Evolutionary conservation across 2,113 vertebrate genomes (phyloP), one percentile per base, ranked within the genome.

Genomic region (Oplegnathus fasciatus): DNA sequence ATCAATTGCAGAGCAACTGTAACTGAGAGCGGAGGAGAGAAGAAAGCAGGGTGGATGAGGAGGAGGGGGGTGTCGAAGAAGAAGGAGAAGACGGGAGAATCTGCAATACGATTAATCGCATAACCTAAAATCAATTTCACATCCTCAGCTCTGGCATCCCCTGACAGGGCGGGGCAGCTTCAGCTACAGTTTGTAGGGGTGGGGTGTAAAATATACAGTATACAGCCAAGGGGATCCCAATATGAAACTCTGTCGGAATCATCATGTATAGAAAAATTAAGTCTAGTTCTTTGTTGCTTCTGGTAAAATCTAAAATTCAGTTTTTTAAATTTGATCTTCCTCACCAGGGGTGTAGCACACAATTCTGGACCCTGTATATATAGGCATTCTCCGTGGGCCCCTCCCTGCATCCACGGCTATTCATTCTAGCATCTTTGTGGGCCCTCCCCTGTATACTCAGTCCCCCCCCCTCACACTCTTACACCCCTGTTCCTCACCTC

Each of bases 51-150:
- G 55, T 5, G 82, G 37, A 42, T 10, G 46, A 71, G 64, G 66
- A 46, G n/a, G 42, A 34, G 20, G 32, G 46, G 28, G 37, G 14
- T 60, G 74, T 62, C 4, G 55, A 72, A 66, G 70, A 46, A 64
- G 64, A 80, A 65, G 84, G 9, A 44, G 42, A 44, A 37, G 69
- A 65, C 54, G 17, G 62, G 69, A 62, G 73, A 80, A 72, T 61
- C 60, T 71, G 68, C 78, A 91, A 86, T 79, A 83, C 32, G 89
- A 93, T 92, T 91, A 91, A 93, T 89, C 78, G 44, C 60, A 81
- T 87, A 83, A 90, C 84, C 77, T 88, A 78, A 92, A 94, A 94
- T 94, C 91, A 88, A 93, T 92, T 94, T 94, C 90, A 89, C 86
- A 86, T 89, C 85, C 82, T 92, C 85, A 78, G 76, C 73, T 88